Conservation (phyloP, 1,140 invertebrate genomes). For the Formica selysi region DNA sequence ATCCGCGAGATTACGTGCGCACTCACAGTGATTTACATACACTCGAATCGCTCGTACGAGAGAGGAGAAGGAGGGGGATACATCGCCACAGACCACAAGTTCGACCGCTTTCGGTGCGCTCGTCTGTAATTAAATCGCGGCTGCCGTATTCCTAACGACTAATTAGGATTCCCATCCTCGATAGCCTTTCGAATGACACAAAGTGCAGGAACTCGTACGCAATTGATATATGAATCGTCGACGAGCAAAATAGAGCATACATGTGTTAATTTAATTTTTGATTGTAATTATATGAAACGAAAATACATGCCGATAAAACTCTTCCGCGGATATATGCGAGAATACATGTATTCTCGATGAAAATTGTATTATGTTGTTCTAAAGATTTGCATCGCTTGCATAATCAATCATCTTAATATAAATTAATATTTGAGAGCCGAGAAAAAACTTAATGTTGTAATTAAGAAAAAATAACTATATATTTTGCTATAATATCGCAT, state of each 20-base stretch:
- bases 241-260: neutral
- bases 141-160: conserved; percentile 49
- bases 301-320: conserved; percentile 9
- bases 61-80: conserved; percentile 1
- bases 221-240: conserved; percentile 22
- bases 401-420: neutral
- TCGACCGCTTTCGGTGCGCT: conserved; percentile 30
- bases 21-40: conserved; percentile 47
- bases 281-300: neutral
- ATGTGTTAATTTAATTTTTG: neutral
- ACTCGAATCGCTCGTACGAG: conserved; percentile 26
- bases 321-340: no score
- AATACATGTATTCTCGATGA: no score
- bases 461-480: neutral
- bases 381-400: neutral
- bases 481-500: neutral
- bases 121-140: conserved; percentile 64
- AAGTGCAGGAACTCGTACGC: conserved; percentile 39
- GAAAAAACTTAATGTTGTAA: neutral
- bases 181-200: conserved; percentile 28
- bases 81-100: conserved; percentile 34
- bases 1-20: conserved; percentile 36
- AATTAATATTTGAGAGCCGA: neutral
- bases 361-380: neutral
- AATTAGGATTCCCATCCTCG: conserved; percentile 58